These are phyloP conservation scores for Brevimyrus niger DNA, from an alignment of 2,113 vertebrate genomes.

Conservation along the genomic window DNA sequence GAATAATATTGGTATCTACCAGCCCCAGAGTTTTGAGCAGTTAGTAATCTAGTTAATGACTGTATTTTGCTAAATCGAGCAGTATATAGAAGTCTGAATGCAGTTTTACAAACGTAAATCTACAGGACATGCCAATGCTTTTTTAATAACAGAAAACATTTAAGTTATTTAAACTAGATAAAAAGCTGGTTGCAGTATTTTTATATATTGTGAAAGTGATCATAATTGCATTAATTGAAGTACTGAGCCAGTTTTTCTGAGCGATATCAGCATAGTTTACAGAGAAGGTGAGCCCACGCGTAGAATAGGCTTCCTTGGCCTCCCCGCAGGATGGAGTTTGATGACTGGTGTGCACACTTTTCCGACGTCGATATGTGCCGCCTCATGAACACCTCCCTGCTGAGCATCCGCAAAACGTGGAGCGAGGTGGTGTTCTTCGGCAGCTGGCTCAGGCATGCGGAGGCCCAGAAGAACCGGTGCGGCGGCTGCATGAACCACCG, in stretches of 20 bases:
- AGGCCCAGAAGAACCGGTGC: slow-evolving; percentile 73
- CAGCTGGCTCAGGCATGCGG: slow-evolving; percentile 69
- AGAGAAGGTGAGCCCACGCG: not conserved
- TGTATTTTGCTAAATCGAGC: not conserved
- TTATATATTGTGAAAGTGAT: not conserved
- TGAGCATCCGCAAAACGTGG: slow-evolving; percentile 79
- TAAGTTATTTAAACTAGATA: not conserved
- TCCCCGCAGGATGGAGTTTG: slow-evolving; percentile 75
- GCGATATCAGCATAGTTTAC: not conserved
- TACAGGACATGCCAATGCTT: not conserved
- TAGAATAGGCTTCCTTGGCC: not conserved
- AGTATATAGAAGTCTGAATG: not conserved
- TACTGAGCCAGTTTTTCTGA: not conserved
- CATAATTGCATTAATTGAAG: not conserved
- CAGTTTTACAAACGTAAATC: not conserved
- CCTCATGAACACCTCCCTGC: slow-evolving; percentile 75
- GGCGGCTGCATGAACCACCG: slow-evolving; percentile 84
- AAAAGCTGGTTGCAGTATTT: not conserved
- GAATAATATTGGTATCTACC: not conserved
- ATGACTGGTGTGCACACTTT: slow-evolving; percentile 86
- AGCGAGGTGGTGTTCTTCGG: slow-evolving; percentile 64
- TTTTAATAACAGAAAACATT: not conserved
- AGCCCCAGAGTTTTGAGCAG: not conserved
- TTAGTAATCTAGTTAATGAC: not conserved
- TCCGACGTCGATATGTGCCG: slow-evolving; percentile 75